These are phyloP conservation scores for Mesorhabditis sp. DNA, from an alignment of 2,888 invertebrate species.

Conservation along the genomic window DNA sequence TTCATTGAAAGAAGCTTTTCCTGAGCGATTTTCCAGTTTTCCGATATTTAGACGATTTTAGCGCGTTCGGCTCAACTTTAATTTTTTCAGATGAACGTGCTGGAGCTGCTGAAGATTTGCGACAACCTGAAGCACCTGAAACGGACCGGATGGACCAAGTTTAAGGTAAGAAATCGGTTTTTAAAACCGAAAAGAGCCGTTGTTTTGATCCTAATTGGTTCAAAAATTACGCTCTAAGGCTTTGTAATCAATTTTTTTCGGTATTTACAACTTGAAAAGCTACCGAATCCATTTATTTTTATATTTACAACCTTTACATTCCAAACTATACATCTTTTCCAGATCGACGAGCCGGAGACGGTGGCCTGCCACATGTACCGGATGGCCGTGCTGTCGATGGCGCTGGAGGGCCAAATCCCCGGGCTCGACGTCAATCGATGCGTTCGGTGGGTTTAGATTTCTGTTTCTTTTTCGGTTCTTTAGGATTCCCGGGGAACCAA, in stretches of 20 bases:
- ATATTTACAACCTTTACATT: no score
- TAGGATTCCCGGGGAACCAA: no score
- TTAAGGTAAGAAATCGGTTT: constrained; percentile 21
- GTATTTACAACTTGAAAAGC: no score
- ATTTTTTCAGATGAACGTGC: constrained; percentile 28
- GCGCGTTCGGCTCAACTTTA: no score
- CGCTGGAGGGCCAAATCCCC: constrained; percentile 39
- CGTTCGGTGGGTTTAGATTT: constrained; percentile 16
- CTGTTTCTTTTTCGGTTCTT: no score
- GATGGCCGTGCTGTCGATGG: constrained; percentile 61
- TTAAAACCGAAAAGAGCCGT: background rate
- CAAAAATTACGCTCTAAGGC: constrained; percentile 5
- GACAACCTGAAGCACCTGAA: constrained; percentile 56
- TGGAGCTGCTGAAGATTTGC: constrained; percentile 39
- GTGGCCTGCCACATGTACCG: constrained; percentile 62
- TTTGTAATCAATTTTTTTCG: background rate
- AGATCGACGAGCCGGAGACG: constrained; percentile 60
- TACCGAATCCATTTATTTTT: no score
- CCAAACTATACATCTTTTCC: no score
- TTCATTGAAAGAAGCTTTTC: no score
- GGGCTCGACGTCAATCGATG: constrained; percentile 24
- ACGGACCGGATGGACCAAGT: constrained; percentile 62
- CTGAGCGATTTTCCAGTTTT: no score
- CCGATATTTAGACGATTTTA: no score
- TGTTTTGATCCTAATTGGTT: background rate